Conservation (phyloP, 2,113 vertebrate species). For the Scalopus aquaticus region DNA sequence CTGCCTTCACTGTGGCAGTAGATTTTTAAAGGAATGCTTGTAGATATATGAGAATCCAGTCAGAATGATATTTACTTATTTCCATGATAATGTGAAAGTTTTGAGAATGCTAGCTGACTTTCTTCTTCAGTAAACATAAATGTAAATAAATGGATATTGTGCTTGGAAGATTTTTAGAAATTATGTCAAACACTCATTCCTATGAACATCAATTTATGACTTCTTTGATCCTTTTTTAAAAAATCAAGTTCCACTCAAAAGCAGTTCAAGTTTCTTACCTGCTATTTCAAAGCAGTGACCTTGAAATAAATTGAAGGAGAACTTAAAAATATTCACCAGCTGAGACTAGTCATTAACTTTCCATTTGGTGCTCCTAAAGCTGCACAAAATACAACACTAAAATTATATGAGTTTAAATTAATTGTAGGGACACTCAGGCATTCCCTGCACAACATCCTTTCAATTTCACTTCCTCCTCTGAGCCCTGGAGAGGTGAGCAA, state of each 20-base stretch:
- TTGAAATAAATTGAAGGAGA: neutral
- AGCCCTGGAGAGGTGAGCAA: neutral
- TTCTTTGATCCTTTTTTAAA: no score
- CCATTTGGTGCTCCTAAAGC: neutral
- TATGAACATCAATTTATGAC: neutral
- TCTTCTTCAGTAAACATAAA: conserved; percentile 9
- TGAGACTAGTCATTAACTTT: neutral
- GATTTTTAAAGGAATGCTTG: neutral
- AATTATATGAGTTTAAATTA: neutral
- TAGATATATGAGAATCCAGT: neutral
- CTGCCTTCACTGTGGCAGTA: neutral
- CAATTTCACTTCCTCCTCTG: neutral
- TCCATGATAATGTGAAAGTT: neutral
- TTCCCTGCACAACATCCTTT: neutral
- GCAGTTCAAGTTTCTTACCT: neutral
- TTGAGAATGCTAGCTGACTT: neutral
- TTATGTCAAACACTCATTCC: no score
- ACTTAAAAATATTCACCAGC: neutral
- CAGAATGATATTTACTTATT: neutral
- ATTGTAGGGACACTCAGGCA: neutral
- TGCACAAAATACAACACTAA: neutral
- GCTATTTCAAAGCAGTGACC: neutral
- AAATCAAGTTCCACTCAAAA: neutral
- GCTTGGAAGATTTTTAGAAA: neutral
- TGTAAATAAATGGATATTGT: neutral